Evolutionary conservation across 2,888 invertebrate species (phyloP).

Genomic region (Peribatodes rhomboidaria): DNA sequence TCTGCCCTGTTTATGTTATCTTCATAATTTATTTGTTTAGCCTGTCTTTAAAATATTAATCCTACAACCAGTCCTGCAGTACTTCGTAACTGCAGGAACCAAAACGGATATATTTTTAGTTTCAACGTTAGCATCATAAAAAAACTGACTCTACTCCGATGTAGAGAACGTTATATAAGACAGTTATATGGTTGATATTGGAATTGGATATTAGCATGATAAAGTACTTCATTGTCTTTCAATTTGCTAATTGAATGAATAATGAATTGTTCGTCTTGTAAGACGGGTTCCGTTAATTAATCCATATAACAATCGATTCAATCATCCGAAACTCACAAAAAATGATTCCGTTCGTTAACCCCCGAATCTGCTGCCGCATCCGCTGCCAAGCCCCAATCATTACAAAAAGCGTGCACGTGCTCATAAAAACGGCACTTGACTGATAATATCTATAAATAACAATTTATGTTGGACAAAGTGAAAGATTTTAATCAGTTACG

Average conservation of each 20-base stretch:
- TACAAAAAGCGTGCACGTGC: slow-evolving; percentile 34
- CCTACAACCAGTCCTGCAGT: background rate
- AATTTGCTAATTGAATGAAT: too few relatives aligned
- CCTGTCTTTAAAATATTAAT: slow-evolving; percentile 7
- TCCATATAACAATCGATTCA: slow-evolving; percentile 21
- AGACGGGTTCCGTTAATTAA: slow-evolving; percentile 27
- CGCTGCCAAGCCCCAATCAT: slow-evolving; percentile 25
- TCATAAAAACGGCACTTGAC: slow-evolving; percentile 36
- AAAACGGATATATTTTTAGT: background rate
- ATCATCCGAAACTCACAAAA: slow-evolving; percentile 17
- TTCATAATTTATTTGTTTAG: slow-evolving; percentile 25
- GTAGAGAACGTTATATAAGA: too few relatives aligned
- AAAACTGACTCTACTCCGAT: background rate
- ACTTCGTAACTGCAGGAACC: slow-evolving; percentile 1
- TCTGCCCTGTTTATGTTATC: slow-evolving; percentile 26
- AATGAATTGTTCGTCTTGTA: too few relatives aligned
- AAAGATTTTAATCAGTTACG: slow-evolving; percentile 33
- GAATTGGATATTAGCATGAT: background rate
- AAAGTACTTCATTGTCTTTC: slow-evolving; percentile 13
- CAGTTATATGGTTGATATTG: too few relatives aligned
- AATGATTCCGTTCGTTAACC: slow-evolving; percentile 30
- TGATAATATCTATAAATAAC: slow-evolving; percentile 38
- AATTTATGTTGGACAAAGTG: slow-evolving; percentile 33
- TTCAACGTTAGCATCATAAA: background rate
- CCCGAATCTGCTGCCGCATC: slow-evolving; percentile 11